Evolutionary conservation across 2,888 invertebrate species (phyloP).

Genomic region (Sphecodes monilicornis): DNA sequence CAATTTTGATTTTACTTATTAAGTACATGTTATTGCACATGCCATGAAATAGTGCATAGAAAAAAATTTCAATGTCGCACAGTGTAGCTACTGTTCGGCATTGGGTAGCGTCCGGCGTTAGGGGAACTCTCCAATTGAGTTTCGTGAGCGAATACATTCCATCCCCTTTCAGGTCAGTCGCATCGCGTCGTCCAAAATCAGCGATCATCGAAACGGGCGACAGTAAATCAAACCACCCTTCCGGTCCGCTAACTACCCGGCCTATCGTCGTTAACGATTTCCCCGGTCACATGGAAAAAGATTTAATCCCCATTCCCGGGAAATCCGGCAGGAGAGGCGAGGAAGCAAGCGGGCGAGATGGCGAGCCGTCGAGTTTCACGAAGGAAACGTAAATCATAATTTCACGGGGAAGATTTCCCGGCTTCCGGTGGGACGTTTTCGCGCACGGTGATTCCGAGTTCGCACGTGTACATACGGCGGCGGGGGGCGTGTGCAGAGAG

Average conservation of each 20-base stretch:
- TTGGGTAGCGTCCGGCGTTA: not conserved
- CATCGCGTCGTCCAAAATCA: not conserved
- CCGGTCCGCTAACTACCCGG: slow-evolving; percentile 11
- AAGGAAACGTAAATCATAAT: slow-evolving; percentile 48
- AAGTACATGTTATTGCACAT: too few species aligned
- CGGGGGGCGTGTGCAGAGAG: not conserved
- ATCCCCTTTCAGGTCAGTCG: not conserved
- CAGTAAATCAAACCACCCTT: slow-evolving; percentile 2
- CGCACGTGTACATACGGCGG: slow-evolving; percentile 16
- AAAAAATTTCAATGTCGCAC: too few species aligned
- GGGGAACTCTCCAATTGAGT: not conserved
- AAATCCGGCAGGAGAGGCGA: not conserved
- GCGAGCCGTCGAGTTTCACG: slow-evolving; percentile 8
- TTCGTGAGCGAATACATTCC: not conserved
- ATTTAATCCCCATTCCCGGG: slow-evolving; percentile 37
- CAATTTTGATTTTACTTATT: too few species aligned
- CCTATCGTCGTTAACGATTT: not conserved
- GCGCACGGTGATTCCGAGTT: not conserved
- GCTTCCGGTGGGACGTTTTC: not conserved
- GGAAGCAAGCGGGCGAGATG: not conserved
- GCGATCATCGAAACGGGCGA: not conserved
- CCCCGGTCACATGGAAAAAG: not conserved
- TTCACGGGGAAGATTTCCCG: slow-evolving; percentile 29
- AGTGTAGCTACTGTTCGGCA: not conserved
- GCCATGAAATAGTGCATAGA: too few species aligned